Evolutionary conservation across 2,888 invertebrate species (phyloP), one percentile per base, ranked within the genome.

Genomic region (Thymelicus acteon): DNA sequence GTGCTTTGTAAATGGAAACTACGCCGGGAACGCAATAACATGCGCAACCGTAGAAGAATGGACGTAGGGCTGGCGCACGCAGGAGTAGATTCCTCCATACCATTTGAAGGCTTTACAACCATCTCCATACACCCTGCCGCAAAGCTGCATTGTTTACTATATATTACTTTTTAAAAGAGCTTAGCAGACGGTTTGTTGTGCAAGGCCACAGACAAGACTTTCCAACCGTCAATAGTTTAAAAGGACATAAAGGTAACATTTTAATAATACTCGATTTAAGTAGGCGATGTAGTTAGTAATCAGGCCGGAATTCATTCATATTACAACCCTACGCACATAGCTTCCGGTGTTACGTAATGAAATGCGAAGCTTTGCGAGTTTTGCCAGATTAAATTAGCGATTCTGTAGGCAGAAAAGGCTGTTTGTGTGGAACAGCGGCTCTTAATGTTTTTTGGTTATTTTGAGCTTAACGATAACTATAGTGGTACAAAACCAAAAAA

Each of bases 311-410:
- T 49, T 60, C 52, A 48, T 31, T 52, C 52, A 47, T 61, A 47
- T 44, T 72, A 72, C 72, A 74, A 75, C 75, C 75, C 78, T 79
- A 81, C 76, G 76, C 76, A 80, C 82, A 83, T 78, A 54, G 67
- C 62, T 76, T 76, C 71, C 76, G 72, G 80, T 82, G 82, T 81
- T 62, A 61, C 76, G 76, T 78, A 82, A 80, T 79, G 78, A 82
- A 77, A 84, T 77, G 79, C 75, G 78, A 79, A 81, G 78, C 80
- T 81, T 81, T 76, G 73, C 74, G 80, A 79, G 80, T 83, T 82
- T 80, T 73, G 79, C 77, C 74, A 82, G 82, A 86, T 86, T 84
- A 82, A 86, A 84, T 86, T 85, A 83, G 81, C 77, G 77, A 79
- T 79, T 77, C 77, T 75, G 76, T 75, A 76, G 76, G 76, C 75